phyloP scores from a whole-genome alignment of 2,113 vertebrate species.

The Gobio gobio region DNA sequence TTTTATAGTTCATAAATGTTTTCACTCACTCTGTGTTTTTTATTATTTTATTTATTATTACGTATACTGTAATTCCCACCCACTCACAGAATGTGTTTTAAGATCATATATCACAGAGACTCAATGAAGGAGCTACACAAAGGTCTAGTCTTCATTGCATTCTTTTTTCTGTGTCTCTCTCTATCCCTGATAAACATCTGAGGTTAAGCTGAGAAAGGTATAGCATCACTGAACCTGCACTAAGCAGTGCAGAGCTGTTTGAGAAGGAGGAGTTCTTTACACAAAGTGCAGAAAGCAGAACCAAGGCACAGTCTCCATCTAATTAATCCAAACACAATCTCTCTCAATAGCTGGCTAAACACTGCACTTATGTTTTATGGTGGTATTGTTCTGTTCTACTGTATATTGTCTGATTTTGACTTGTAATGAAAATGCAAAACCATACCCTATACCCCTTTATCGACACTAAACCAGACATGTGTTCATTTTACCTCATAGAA shows the following conservation, averaged over 20 bases:
- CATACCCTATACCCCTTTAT: background rate
- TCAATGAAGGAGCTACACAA: conserved; percentile 48
- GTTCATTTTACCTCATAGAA: too few species aligned
- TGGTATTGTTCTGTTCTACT: background rate
- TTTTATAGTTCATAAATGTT: background rate
- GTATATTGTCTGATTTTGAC: background rate
- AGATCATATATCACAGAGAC: conserved; percentile 51
- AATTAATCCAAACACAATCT: conserved; percentile 35
- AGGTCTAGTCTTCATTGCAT: conserved; percentile 49
- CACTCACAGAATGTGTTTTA: conserved; percentile 31
- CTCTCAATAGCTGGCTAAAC: background rate
- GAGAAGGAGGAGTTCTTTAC: conserved; percentile 31
- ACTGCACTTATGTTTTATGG: background rate
- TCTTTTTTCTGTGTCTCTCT: conserved; percentile 32
- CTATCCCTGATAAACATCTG: conserved; percentile 53
- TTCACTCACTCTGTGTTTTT: too few species aligned
- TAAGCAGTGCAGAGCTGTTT: conserved; percentile 44
- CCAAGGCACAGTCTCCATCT: conserved; percentile 34
- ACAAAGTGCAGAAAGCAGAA: conserved; percentile 41
- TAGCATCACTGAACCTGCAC: conserved; percentile 55
- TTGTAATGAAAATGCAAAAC: background rate
- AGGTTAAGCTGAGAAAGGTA: conserved; percentile 55
- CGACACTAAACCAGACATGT: background rate
- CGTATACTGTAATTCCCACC: conserved; percentile 27
- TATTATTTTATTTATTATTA: background rate